Evolutionary conservation across 2,113 vertebrate genomes (phyloP).

Genomic region (Pseudonaja textilis): DNA sequence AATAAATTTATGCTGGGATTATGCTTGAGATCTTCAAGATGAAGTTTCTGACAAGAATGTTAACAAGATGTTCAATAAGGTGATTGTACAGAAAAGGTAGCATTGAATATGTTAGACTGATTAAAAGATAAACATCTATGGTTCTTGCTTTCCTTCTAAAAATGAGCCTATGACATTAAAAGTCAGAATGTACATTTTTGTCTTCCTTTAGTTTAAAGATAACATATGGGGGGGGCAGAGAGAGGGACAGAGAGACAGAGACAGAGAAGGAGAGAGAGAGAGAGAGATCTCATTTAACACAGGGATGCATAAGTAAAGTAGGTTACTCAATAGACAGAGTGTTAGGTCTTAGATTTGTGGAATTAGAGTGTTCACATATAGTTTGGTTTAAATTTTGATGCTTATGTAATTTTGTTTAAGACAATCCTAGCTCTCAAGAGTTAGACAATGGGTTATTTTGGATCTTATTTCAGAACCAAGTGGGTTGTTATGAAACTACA

Average conservation of each 20-base stretch:
- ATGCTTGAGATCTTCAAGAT: neutral
- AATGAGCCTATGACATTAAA: neutral
- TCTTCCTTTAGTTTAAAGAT: neutral
- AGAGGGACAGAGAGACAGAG: too few species aligned
- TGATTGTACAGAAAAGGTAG: neutral
- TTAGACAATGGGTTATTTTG: neutral
- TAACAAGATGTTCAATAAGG: neutral
- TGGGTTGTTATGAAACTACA: neutral
- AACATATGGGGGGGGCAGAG: neutral
- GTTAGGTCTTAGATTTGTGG: neutral
- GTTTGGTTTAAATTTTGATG: neutral
- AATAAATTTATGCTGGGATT: neutral
- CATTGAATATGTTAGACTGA: neutral
- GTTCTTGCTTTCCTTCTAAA: neutral
- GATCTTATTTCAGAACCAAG: neutral
- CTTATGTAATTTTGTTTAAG: neutral
- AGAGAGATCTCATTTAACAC: neutral
- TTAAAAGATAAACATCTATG: neutral
- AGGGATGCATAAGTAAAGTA: neutral
- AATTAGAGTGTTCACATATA: neutral
- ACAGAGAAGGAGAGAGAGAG: too few species aligned
- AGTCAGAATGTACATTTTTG: neutral
- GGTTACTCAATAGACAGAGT: neutral
- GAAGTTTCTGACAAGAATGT: neutral
- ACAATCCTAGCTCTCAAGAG: neutral